phyloP scores from a whole-genome alignment of 1,140 invertebrate genomes.

The fruit fly (Drosophila melanogaster) region Release_6_plus_ISO1_MT NT_037436.4:17194001-17194500 shows the following conservation, averaged over 20 bases:
- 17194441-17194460: too few species aligned
- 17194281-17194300: background rate
- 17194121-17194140: constrained; percentile 30
- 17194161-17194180: constrained; percentile 25
- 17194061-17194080: constrained; percentile 82
- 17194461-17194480: too few species aligned
- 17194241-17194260: constrained; percentile 37
- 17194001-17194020: constrained; percentile 12
- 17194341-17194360: too few species aligned
- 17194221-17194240: constrained; percentile 55
- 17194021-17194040: constrained; percentile 52
- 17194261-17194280: constrained; percentile 22
- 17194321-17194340: too few species aligned
- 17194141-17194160: constrained; percentile 58
- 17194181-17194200: constrained; percentile 34
- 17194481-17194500: too few species aligned
- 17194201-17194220: constrained; percentile 55
- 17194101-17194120: constrained; percentile 51
- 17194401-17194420: too few species aligned
- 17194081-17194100: constrained; percentile 51
- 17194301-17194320: too few species aligned
- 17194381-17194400: too few species aligned
- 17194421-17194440: too few species aligned
- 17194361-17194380: too few species aligned
- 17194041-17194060: constrained; percentile 76